phyloP scores from a whole-genome alignment of 2,888 invertebrate genomes.

The Lymantria monacha region DNA sequence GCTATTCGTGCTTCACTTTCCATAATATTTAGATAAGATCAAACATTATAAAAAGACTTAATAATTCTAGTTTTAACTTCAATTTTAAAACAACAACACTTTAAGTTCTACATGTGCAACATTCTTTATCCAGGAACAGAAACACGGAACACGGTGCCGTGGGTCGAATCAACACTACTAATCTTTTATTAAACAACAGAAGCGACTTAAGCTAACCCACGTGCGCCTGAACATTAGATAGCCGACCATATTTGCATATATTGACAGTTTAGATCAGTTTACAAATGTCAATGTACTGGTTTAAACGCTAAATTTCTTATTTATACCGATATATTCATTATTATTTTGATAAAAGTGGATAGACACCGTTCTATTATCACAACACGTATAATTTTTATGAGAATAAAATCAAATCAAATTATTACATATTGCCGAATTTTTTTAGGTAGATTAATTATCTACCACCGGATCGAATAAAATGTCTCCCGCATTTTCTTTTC shows the following conservation, averaged over 20 bases:
- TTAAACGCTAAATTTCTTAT: constrained; percentile 37
- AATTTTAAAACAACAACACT: constrained; percentile 5
- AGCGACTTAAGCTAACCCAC: constrained; percentile 64
- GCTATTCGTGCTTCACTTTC: too few relatives aligned
- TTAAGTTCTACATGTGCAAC: constrained; percentile 25
- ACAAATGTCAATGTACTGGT: constrained; percentile 33
- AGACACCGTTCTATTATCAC: too few relatives aligned
- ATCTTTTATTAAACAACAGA: constrained; percentile 73
- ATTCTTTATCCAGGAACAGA: constrained; percentile 50
- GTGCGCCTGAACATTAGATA: constrained; percentile 66
- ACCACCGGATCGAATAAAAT: too few relatives aligned
- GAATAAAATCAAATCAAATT: too few relatives aligned
- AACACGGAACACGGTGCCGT: constrained; percentile 58
- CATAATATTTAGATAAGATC: too few relatives aligned
- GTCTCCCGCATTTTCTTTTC: too few relatives aligned
- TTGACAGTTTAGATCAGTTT: constrained; percentile 67
- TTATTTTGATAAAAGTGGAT: too few relatives aligned
- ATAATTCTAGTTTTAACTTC: neutral
- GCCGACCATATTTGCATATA: constrained; percentile 68
- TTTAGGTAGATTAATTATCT: too few relatives aligned
- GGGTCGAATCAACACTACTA: constrained; percentile 66
- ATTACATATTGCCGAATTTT: too few relatives aligned
- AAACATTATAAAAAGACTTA: too few relatives aligned
- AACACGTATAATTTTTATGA: too few relatives aligned
- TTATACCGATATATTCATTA: constrained; percentile 24